Evolutionary conservation across 2,888 invertebrate species (phyloP), one percentile per base, ranked within the genome.

Genomic region (Orchestes rusci): DNA sequence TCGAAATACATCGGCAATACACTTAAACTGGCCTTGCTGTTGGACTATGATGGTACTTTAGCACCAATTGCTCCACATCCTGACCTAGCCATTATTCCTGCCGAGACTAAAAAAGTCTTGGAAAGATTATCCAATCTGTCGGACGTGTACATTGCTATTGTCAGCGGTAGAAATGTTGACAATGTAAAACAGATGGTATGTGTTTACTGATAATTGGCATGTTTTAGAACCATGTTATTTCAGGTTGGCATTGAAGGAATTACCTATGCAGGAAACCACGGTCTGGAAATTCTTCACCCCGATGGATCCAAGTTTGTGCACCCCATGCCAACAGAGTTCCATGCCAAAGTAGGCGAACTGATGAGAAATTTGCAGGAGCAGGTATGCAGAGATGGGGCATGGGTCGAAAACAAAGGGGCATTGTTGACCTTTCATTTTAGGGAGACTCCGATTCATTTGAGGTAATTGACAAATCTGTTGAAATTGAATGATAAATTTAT

Each of bases 341-440:
- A 88, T 58, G 82, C 79, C 51, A 87, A 86, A 67, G 87, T 88
- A 23, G 82, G 79, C 10, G 77, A 77, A 43, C 70, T 91, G 27
- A 75, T 89, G 56, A 84, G 87, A 60, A 75, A 81, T 0, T 70
- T 91, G 32, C 89, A 91, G 62, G 89, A 89, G 63, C 82, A 84
- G 70, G 81, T 89, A 2, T 90, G 89, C 65, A 79, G 75, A 53
- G 87, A 90, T 58, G 90, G 91, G 3, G 89, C 90, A 0, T 91
- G 91, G 90, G 90, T 91, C 5, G 91, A 91, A 66, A 90, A 90
- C 69, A 91, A 91, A 64, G 90, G 90, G 0, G 84, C 89, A 0
- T 68, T 90, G 4, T 69, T 91, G 28, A 90, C 91, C 2, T 90
- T 88, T 74, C 91, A 91, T 66, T 91, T 80, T 29, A 79, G 90